Evolutionary conservation across 2,797 vertebrate species (phyloP).

Genomic region (Microctenopoma steveboyesi): DNA sequence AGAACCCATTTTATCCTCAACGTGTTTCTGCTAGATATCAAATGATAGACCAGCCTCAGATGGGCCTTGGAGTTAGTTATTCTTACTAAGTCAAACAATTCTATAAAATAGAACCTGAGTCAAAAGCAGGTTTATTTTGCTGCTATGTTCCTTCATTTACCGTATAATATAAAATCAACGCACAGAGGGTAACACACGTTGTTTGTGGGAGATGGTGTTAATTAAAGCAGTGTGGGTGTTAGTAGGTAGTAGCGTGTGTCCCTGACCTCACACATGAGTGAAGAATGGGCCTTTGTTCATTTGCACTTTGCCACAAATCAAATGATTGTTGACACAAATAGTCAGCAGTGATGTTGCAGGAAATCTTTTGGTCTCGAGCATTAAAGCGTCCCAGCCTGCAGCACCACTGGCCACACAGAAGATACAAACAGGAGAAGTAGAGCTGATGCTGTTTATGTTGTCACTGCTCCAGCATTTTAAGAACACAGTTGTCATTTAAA

Average conservation of each 20-base stretch:
- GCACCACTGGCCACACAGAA: background rate
- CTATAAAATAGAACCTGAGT: too few species aligned
- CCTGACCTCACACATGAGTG: background rate
- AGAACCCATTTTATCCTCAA: background rate
- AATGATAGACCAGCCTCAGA: too few species aligned
- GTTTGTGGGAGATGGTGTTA: background rate
- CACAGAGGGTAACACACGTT: background rate
- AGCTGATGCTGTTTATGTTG: background rate
- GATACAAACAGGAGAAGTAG: background rate
- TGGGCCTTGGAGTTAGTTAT: too few species aligned
- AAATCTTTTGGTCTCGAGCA: background rate
- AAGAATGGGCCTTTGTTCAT: conserved; percentile 9
- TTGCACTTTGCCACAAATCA: background rate
- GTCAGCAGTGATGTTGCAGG: background rate
- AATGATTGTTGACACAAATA: background rate
- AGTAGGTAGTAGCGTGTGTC: background rate
- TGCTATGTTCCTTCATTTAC: too few species aligned
- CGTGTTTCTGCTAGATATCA: too few species aligned
- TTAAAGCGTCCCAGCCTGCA: background rate
- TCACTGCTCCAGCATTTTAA: background rate
- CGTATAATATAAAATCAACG: too few species aligned
- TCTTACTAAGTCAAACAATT: too few species aligned
- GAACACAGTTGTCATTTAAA: background rate
- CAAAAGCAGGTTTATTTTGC: too few species aligned
- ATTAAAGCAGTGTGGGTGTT: background rate